Conservation (phyloP, 2,797 vertebrate species). For the Bradypodion ventrale region DNA sequence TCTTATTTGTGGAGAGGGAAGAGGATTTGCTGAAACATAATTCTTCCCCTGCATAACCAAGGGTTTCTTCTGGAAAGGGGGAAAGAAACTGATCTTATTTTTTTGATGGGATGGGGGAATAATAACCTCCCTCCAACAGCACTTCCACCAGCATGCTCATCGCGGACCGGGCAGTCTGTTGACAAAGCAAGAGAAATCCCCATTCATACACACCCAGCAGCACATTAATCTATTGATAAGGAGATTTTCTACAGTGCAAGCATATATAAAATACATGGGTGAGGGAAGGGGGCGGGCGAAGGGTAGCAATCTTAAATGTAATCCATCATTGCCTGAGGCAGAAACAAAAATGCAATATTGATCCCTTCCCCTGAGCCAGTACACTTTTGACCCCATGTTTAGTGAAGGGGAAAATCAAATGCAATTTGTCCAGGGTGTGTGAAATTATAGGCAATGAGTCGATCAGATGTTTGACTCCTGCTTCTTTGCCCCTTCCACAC, state of each 20-base stretch:
- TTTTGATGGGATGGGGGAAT: too few species aligned
- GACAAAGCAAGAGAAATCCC: neutral
- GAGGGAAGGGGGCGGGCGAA: neutral
- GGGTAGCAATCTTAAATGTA: neutral
- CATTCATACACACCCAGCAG: neutral
- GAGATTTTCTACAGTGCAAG: neutral
- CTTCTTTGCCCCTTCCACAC: neutral
- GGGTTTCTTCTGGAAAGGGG: neutral
- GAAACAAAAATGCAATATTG: neutral
- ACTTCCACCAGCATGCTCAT: neutral
- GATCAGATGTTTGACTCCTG: neutral
- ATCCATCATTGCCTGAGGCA: neutral
- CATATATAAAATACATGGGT: neutral
- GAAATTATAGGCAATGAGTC: neutral
- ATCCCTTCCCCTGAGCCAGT: neutral
- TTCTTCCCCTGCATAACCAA: too few species aligned
- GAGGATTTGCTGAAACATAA: neutral
- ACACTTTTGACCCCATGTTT: neutral
- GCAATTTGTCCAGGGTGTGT: neutral
- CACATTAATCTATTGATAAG: neutral
- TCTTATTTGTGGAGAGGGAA: neutral
- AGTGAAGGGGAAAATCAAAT: neutral
- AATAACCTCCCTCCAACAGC: neutral
- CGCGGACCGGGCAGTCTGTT: neutral
- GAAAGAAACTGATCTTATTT: neutral